Conservation (phyloP, 2,797 vertebrate species). For the Darevskia mixta region DNA sequence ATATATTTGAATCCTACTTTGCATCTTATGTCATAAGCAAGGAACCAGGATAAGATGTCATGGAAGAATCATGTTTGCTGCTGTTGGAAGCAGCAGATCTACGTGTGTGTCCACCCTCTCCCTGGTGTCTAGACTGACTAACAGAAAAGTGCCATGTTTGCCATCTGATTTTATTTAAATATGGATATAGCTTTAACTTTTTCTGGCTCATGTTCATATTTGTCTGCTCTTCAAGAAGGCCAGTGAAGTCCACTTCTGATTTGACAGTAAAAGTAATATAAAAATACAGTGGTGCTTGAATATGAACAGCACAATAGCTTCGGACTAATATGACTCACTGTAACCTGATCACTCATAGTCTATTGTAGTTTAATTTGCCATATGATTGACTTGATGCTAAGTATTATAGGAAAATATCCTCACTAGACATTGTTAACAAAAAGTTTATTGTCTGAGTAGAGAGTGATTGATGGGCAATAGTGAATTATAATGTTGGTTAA, state of each 20-base stretch:
- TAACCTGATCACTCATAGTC: slow-evolving; percentile 89
- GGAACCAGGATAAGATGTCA: not conserved
- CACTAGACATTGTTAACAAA: slow-evolving; percentile 80
- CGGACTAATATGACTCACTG: slow-evolving; percentile 76
- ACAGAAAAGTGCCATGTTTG: slow-evolving; percentile 28
- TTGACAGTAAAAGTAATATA: slow-evolving; percentile 72
- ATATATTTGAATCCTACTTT: not conserved
- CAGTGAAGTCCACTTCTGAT: slow-evolving; percentile 70
- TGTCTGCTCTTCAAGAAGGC: slow-evolving; percentile 55
- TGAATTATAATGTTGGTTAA: slow-evolving; percentile 3
- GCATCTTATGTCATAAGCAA: not conserved
- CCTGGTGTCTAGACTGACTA: not conserved
- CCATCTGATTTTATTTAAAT: slow-evolving; percentile 45
- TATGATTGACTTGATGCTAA: slow-evolving; percentile 88
- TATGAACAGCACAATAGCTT: slow-evolving; percentile 80
- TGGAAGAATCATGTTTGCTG: not conserved
- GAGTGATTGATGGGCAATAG: slow-evolving; percentile 75
- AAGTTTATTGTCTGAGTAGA: slow-evolving; percentile 82
- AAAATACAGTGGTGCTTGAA: slow-evolving; percentile 74
- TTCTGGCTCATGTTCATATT: slow-evolving; percentile 51
- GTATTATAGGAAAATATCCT: slow-evolving; percentile 83
- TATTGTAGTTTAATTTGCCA: slow-evolving; percentile 90
- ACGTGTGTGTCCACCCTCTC: not conserved
- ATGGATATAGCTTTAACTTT: slow-evolving; percentile 12
- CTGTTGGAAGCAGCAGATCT: not conserved